phyloP scores from a whole-genome alignment of 2,888 invertebrate species.

The Chymomyza procnemis region DNA sequence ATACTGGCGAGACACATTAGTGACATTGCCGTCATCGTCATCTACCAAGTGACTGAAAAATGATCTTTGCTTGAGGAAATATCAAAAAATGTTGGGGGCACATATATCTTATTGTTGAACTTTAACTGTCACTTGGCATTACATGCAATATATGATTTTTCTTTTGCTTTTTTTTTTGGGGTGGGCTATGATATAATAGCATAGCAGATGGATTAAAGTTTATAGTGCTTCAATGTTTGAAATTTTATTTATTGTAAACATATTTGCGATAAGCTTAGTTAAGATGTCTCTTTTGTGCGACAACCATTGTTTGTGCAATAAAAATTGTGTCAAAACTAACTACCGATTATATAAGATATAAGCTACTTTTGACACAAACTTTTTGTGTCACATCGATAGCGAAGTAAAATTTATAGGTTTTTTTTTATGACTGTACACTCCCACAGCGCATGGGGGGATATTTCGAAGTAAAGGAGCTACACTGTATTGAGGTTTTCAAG shows the following conservation, averaged over 20 bases:
- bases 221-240: not conserved
- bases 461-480: not conserved
- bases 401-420: not conserved
- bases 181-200: not conserved
- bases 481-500: not conserved
- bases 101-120: not conserved
- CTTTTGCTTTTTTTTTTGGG: not conserved
- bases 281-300: not conserved
- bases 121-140: not conserved
- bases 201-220: not conserved
- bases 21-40: not conserved
- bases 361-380: not conserved
- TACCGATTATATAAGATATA: not conserved
- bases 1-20: not conserved
- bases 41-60: slow-evolving; percentile 46
- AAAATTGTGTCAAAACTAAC: not conserved
- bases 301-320: not conserved
- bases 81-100: not conserved
- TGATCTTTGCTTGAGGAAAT: slow-evolving; percentile 59
- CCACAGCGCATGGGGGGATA: not conserved
- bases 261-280: not conserved
- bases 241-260: not conserved
- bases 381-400: not conserved
- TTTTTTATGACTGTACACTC: not conserved
- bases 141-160: not conserved